Base-by-base conservation (phyloP, 2,888 invertebrate species). In the Xestia sexstrigata region DNA sequence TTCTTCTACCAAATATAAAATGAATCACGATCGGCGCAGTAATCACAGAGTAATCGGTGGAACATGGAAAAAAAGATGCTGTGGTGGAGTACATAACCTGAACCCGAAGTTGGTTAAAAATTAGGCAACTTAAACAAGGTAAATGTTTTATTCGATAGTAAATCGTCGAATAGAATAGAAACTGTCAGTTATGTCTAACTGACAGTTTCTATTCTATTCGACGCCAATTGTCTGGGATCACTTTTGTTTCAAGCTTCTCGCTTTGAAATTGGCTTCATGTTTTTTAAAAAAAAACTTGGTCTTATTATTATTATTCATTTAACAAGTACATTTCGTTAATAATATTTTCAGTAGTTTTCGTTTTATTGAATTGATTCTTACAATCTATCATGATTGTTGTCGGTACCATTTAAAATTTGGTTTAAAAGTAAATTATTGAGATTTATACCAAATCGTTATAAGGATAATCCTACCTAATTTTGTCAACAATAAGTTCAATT, bases 191-290 rank as follows among this genome's bases (percentile, higher is more conserved):
- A n/a, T n/a, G n/a, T n/a, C n/a, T n/a, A n/a, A n/a, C n/a, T n/a
- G n/a, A n/a, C n/a, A n/a, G n/a, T n/a, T n/a, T n/a, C n/a, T n/a
- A n/a, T n/a, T n/a, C n/a, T n/a, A n/a, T n/a, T n/a, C n/a, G 7
- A 17, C 20, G 23, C 3, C 76, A 60, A 52, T 58, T 15, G 1
- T 39, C 47, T 47, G 60, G 39, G 8, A 39, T 76, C 5, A 5
- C 23, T 76, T 60, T 74, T 47, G 75, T 58, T 75, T 75, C 6
- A 35, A 45, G 11, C 17, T 26, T 23, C 26, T 42, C 5, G 7
- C 13, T 15, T n/a, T 4, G 52, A 69, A 39, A 69, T 45, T n/a
- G 66, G 4, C 26, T 20, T 8, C 1, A 9, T 26, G 6, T 2
- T 20, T 23, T 63, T 63, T 63, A 39, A 8, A n/a, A 5, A 47